Conservation (phyloP, 1,140 invertebrate species). For the Mamestra configurata region DNA sequence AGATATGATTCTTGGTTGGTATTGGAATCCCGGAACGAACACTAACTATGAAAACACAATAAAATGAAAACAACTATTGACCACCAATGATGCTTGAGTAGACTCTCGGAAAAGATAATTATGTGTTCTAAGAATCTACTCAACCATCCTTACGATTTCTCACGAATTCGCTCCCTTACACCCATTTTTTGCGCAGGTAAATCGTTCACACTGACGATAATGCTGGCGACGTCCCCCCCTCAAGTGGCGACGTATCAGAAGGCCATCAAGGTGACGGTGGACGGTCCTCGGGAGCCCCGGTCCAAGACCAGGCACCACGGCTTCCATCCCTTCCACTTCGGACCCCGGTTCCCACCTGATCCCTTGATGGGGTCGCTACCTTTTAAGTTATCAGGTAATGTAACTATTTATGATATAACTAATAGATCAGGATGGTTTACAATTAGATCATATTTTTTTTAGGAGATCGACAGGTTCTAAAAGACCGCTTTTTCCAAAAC, state of each 20-base stretch:
- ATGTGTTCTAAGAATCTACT: too few relatives aligned
- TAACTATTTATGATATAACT: too few relatives aligned
- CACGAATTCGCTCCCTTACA: neutral
- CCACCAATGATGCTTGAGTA: too few relatives aligned
- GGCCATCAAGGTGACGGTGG: slow-evolving; percentile 99
- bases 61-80: too few relatives aligned
- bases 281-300: slow-evolving; percentile 98
- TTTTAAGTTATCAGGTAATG: slow-evolving; percentile 94
- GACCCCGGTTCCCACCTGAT: slow-evolving; percentile 93
- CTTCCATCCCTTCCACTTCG: slow-evolving; percentile 96
- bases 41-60: too few relatives aligned
- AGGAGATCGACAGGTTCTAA: too few relatives aligned
- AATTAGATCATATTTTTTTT: too few relatives aligned
- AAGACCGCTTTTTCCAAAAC: too few relatives aligned
- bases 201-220: slow-evolving; percentile 98
- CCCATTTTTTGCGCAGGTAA: slow-evolving; percentile 93
- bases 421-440: too few relatives aligned
- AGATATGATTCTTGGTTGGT: too few relatives aligned
- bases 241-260: slow-evolving; percentile 98
- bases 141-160: neutral
- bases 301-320: slow-evolving; percentile 96
- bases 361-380: slow-evolving; percentile 93
- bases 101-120: too few relatives aligned
- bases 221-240: slow-evolving; percentile 96
- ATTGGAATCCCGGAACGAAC: too few relatives aligned